Evolutionary conservation across 2,888 invertebrate species (phyloP).

Genomic region (Dione juno): DNA sequence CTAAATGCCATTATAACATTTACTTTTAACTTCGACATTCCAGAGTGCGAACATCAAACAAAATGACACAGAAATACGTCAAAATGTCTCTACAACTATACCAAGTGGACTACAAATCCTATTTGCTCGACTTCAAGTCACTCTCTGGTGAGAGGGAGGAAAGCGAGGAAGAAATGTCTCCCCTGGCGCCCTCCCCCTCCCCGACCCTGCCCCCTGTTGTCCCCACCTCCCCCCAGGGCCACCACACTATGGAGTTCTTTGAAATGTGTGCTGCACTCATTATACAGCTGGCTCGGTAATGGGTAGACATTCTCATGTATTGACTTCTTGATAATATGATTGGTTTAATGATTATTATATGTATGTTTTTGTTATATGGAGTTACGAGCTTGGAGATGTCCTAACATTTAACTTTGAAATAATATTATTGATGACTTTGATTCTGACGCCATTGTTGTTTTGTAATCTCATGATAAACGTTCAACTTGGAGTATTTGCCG

Average conservation of each 20-base stretch:
- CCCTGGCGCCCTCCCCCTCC: slow-evolving; percentile 56
- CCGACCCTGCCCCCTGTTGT: slow-evolving; percentile 54
- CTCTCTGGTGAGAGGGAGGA: slow-evolving; percentile 90
- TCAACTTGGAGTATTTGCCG: too few relatives aligned
- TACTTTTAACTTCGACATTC: slow-evolving; percentile 44
- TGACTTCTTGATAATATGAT: too few relatives aligned
- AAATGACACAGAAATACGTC: slow-evolving; percentile 91
- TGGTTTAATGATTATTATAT: too few relatives aligned
- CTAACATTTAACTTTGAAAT: too few relatives aligned
- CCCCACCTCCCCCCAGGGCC: slow-evolving; percentile 82
- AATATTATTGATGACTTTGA: too few relatives aligned
- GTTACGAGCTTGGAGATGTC: too few relatives aligned
- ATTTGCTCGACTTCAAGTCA: slow-evolving; percentile 98
- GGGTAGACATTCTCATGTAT: neutral
- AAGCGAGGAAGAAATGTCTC: slow-evolving; percentile 66
- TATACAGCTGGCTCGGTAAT: slow-evolving; percentile 96
- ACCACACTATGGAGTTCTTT: slow-evolving; percentile 99
- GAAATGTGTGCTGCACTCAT: slow-evolving; percentile 99
- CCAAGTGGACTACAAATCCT: slow-evolving; percentile 99
- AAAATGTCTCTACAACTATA: slow-evolving; percentile 99
- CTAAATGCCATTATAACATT: too few relatives aligned
- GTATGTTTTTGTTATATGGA: too few relatives aligned
- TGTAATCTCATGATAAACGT: too few relatives aligned
- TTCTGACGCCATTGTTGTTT: too few relatives aligned
- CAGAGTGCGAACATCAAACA: slow-evolving; percentile 95